Evolutionary conservation across 2,888 invertebrate species (phyloP).

Genomic region (Horisme vitalbata): DNA sequence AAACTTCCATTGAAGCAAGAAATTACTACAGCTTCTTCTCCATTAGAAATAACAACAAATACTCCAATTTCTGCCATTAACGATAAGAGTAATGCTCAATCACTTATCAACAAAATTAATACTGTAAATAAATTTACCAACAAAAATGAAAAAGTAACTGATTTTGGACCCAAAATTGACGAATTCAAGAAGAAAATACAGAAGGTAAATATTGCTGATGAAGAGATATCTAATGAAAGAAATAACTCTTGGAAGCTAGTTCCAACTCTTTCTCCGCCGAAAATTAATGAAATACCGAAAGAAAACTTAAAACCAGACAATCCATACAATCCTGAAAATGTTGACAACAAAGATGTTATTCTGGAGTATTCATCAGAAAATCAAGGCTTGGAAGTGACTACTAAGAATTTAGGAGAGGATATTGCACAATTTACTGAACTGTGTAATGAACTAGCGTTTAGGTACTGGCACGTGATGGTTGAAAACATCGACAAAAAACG

Average conservation of each 20-base stretch:
- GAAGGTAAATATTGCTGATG: slow-evolving; percentile 73
- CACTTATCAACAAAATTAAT: slow-evolving; percentile 38
- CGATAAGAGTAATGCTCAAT: slow-evolving; percentile 29
- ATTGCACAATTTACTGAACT: slow-evolving; percentile 89
- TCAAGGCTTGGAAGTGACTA: slow-evolving; percentile 90
- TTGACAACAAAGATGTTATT: slow-evolving; percentile 61
- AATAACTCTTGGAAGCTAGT: slow-evolving; percentile 83
- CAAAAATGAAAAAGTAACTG: slow-evolving; percentile 45
- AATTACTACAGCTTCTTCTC: slow-evolving; percentile 15
- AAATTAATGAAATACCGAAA: slow-evolving; percentile 60
- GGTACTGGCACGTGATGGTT: slow-evolving; percentile 90
- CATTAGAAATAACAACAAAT: slow-evolving; percentile 23
- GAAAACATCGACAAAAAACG: slow-evolving; percentile 88
- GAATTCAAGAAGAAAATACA: slow-evolving; percentile 77
- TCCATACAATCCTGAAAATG: slow-evolving; percentile 45
- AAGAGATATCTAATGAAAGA: slow-evolving; percentile 63
- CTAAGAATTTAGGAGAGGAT: slow-evolving; percentile 87
- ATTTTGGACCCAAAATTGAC: slow-evolving; percentile 63
- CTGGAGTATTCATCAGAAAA: slow-evolving; percentile 72
- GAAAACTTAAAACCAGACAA: slow-evolving; percentile 63
- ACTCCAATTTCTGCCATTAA: slow-evolving; percentile 7
- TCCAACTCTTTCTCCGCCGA: slow-evolving; percentile 80
- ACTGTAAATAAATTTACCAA: slow-evolving; percentile 29
- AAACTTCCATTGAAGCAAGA: slow-evolving; percentile 6
- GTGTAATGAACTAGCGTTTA: slow-evolving; percentile 93